These are phyloP conservation scores for Oedothorax gibbosus DNA, from an alignment of 1,140 invertebrate genomes.

Conservation along the genomic window DNA sequence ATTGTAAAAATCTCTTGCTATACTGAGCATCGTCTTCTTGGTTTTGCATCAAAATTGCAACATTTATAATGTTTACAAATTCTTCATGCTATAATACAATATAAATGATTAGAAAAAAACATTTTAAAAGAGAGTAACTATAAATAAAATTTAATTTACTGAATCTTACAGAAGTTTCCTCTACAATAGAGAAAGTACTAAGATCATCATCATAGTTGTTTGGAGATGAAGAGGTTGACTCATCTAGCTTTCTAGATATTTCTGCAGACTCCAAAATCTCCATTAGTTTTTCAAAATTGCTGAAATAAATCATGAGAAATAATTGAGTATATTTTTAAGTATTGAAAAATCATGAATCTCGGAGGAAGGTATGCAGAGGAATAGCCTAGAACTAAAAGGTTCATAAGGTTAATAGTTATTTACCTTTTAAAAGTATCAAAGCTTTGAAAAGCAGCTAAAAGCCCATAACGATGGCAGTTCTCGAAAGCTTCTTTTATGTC, in stretches of 20 bases:
- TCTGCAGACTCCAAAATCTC: slow-evolving; percentile 50
- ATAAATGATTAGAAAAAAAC: not conserved
- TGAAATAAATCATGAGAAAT: slow-evolving; percentile 2
- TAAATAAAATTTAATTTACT: not conserved
- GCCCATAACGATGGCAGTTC: slow-evolving; percentile 81
- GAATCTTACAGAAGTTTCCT: slow-evolving; percentile 28
- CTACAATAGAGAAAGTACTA: not conserved
- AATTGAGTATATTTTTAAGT: too few species aligned
- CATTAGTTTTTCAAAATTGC: slow-evolving; percentile 49
- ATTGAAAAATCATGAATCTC: too few species aligned
- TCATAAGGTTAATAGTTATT: too few species aligned
- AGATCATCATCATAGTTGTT: slow-evolving; percentile 34
- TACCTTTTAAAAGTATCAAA: slow-evolving; percentile 82
- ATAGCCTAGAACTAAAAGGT: too few species aligned
- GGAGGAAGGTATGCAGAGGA: too few species aligned
- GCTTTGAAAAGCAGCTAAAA: slow-evolving; percentile 90
- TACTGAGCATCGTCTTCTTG: slow-evolving; percentile 53
- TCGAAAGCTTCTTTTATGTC: slow-evolving; percentile 64
- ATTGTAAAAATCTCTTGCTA: slow-evolving; percentile 46
- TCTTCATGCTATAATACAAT: slow-evolving; percentile 39
- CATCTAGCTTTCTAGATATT: slow-evolving; percentile 40
- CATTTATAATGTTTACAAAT: slow-evolving; percentile 56
- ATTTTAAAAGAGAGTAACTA: not conserved
- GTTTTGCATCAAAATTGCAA: slow-evolving; percentile 56
- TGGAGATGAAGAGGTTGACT: not conserved